phyloP scores from a whole-genome alignment of 2,888 invertebrate genomes.

The Leuctra nigra region DNA sequence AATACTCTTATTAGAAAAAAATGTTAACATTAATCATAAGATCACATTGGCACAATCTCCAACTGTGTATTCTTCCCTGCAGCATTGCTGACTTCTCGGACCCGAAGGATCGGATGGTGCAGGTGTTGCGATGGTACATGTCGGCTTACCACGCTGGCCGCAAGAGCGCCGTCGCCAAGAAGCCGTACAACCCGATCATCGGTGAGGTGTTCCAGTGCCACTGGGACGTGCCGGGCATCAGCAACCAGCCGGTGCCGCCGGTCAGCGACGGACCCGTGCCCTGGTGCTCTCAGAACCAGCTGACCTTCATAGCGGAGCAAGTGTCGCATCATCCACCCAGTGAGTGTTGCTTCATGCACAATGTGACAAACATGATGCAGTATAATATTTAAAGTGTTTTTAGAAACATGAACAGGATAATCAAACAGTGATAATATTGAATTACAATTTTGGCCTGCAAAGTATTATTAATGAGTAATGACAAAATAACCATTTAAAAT shows the following conservation, averaged over 20 bases:
- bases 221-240: conserved; percentile 60
- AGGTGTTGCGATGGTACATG: conserved; percentile 93
- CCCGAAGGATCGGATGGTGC: conserved; percentile 86
- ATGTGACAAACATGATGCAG: too few species aligned
- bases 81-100: conserved; percentile 86
- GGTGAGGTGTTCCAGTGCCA: conserved; percentile 93
- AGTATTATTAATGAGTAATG: too few species aligned
- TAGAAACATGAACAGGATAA: too few species aligned
- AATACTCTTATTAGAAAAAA: too few species aligned
- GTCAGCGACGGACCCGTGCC: conserved; percentile 82
- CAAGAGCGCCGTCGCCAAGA: conserved; percentile 94
- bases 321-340: conserved; percentile 99
- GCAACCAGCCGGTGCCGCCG: conserved; percentile 1
- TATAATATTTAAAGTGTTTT: too few species aligned
- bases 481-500: too few species aligned
- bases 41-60: too few species aligned
- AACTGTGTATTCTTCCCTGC: too few species aligned
- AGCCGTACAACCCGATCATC: conserved; percentile 97
- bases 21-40: too few species aligned
- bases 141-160: conserved; percentile 98
- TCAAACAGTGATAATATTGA: too few species aligned
- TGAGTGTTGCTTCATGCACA: too few species aligned
- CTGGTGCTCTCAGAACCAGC: conserved; percentile 80
- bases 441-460: too few species aligned
- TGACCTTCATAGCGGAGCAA: conserved; percentile 95